A percentile compares a stretch with the other conserved stretches of the same genome.
These are phyloP conservation scores for Bicyclus anynana DNA, from an alignment of 1,140 invertebrate species.

Conservation along the genomic window DNA sequence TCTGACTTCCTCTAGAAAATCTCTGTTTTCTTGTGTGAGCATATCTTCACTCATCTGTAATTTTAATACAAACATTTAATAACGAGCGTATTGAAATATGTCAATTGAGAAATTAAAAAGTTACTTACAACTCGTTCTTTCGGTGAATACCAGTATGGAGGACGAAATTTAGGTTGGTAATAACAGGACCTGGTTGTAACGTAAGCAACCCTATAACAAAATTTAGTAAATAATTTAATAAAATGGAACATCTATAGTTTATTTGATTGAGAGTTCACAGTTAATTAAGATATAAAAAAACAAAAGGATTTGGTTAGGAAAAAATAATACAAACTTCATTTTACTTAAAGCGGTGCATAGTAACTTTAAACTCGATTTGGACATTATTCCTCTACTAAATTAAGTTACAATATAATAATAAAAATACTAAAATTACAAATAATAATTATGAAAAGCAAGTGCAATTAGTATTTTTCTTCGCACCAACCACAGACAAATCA, in stretches of 20 bases:
- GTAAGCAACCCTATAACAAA: conserved; percentile 45
- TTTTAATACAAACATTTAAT: too few species aligned
- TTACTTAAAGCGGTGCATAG: conserved; percentile 39
- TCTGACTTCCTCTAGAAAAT: conserved; percentile 89
- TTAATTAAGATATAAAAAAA: not conserved
- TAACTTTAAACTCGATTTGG: conserved; percentile 39
- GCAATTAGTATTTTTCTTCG: too few species aligned
- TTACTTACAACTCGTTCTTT: conserved; percentile 61
- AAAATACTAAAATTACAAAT: not conserved
- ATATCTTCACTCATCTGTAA: conserved; percentile 82
- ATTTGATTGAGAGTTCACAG: too few species aligned
- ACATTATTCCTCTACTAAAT: conserved; percentile 23
- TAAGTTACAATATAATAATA: not conserved
- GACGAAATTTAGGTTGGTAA: conserved; percentile 51
- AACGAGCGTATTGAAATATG: too few species aligned
- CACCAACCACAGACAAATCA: too few species aligned
- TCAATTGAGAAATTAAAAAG: conserved; percentile 3
- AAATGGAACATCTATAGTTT: too few species aligned
- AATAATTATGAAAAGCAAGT: too few species aligned
- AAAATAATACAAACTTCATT: conserved; percentile 33
- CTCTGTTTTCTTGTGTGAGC: conserved; percentile 87
- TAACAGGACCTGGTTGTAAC: conserved; percentile 31
- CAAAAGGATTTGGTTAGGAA: not conserved
- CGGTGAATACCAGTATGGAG: conserved; percentile 57
- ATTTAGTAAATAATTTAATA: conserved; percentile 2